Evolutionary conservation across 2,888 invertebrate species (phyloP), one percentile per base, ranked within the genome.

Genomic region (Eilema griseolum): DNA sequence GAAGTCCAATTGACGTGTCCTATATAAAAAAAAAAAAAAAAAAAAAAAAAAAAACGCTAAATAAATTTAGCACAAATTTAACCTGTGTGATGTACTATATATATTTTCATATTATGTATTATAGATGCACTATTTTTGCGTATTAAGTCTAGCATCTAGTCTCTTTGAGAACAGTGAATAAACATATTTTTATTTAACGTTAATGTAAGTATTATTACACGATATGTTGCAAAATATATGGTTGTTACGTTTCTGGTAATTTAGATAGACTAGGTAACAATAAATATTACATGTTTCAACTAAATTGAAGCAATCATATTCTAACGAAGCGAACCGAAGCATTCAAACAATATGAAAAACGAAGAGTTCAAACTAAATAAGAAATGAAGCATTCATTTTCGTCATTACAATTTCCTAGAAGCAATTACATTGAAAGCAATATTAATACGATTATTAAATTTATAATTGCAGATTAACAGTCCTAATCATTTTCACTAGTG

Each of bases 131-230:
- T 11, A 62, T 16, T 41, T 37, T 77, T 64, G 20, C 66, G 65
- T 37, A 76, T 72, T 79, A 68, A 79, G 75, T 79, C 52, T 77
- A 80, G 69, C 63, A 24, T 80, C 83, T 84, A 83, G 82, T 81
- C 80, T 80, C 63, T 62, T 71, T 72, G 37, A 66, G 66, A 66
- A 74, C 20, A 63, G 57, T 26, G 26, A 67, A 37, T 60, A 70
- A 59, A 66, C 61, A 65, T 69, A 8, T 61, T 64, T 60, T 8
- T 14, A 61, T 67, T 67, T 67, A 74, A 74, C 69, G 74, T 67
- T 69, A 76, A 73, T 67, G 73, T 70, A 76, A 70, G 60, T 26
- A 66, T 37, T 46, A 37, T 37, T 26, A 57, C 37, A 28, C 14
- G 16, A 37, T 69, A 69, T 74, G 67, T 71, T 60, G 68, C 64